Base-by-base conservation (phyloP, 2,888 invertebrate genomes). In the Orchesellides sinensis region DNA sequence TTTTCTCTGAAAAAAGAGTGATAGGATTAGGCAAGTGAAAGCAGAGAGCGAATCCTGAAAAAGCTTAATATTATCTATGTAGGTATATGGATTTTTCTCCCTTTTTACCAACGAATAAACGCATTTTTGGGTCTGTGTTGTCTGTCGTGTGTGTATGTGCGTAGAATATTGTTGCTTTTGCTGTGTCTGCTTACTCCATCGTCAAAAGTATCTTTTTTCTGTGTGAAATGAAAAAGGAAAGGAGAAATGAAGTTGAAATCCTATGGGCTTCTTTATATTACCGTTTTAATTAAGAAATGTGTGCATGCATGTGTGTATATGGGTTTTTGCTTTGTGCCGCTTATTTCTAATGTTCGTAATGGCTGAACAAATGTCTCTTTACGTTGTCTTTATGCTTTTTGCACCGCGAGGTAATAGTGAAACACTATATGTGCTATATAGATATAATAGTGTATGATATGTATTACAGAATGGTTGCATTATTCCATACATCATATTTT, bases 241-340 rank as follows among this genome's bases (percentile, higher is more conserved):
- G 61, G 32, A 74, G 73, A 74, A 63, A 74, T 74, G 74, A 74
- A 74, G 74, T 74, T 74, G 74, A 74, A 74, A 74, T 74, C 74
- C 74, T 74, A 52, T 74, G 74, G 74, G 74, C 65, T 74, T 74
- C 74, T 35, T 52, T 45, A 65, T 25, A 35, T 65, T 74, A 74
- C 65, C 40, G 74, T 65, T 74, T 74, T 74, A 74, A 74, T 74
- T 74, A 74, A 74, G 74, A 74, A 52, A 65, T 74, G 74, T 63
- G 73, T 73, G 73, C 23, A 23, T 40, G 21, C 40, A 29, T 45
- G 59, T 45, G 63, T 35, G 27, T 47, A 27, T 25, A 6, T 35
- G 54, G n/a, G n/a, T n/a, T n/a, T n/a, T n/a, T n/a, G n/a, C n/a
- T n/a, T n/a, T n/a, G n/a, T n/a, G n/a, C n/a, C n/a, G n/a, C n/a